Evolutionary conservation across 2,113 vertebrate genomes (phyloP).

Genomic region (Felis chaus): DNA sequence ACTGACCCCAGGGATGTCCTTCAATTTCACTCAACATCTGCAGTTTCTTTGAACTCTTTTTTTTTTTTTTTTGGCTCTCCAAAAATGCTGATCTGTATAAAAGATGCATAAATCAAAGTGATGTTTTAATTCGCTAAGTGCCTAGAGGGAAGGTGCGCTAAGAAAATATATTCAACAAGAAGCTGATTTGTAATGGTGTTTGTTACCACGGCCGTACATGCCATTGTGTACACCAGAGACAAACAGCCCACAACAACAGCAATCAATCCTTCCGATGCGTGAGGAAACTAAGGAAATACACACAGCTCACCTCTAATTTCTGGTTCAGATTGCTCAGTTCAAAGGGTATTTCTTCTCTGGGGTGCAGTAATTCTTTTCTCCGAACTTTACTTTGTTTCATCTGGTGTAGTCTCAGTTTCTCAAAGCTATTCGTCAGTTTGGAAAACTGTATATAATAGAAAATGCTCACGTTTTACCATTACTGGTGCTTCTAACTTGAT

Average conservation of each 20-base stretch:
- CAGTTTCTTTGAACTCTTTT: slow-evolving; percentile 53
- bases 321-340: slow-evolving; percentile 73
- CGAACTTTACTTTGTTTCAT: slow-evolving; percentile 75
- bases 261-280: neutral
- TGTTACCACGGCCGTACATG: neutral
- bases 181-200: neutral
- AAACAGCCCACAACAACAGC: neutral
- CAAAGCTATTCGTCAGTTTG: slow-evolving; percentile 83
- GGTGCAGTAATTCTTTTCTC: slow-evolving; percentile 29
- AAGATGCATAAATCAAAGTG: slow-evolving; percentile 56
- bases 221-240: neutral
- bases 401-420: slow-evolving; percentile 83
- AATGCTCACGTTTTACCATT: slow-evolving; percentile 62
- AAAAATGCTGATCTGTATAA: slow-evolving; percentile 43
- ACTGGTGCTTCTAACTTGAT: slow-evolving; percentile 27
- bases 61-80: slow-evolving; percentile 1
- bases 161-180: neutral
- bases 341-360: slow-evolving; percentile 69
- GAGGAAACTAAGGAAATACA: neutral
- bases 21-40: slow-evolving; percentile 61
- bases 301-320: slow-evolving; percentile 84
- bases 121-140: slow-evolving; percentile 57
- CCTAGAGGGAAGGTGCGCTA: slow-evolving; percentile 29
- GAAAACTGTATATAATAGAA: slow-evolving; percentile 82
- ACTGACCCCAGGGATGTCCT: slow-evolving; percentile 54